Percentiles rank a stretch among this genome's conserved stretches.
phyloP scores from a whole-genome alignment of 2,113 vertebrate species.

The Dipodomys spectabilis region DNA sequence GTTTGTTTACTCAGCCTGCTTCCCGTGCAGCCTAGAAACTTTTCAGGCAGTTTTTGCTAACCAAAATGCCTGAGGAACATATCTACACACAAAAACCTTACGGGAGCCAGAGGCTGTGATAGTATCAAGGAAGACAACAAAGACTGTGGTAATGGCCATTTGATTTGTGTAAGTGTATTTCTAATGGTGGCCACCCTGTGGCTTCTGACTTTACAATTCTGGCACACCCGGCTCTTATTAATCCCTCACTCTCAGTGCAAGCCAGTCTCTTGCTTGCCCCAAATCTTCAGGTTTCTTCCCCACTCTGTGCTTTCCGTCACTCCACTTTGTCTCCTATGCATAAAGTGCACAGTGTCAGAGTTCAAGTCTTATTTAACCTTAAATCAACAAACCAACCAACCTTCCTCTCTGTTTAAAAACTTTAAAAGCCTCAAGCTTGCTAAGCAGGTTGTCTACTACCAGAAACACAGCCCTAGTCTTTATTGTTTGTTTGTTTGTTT shows the following conservation, averaged over 20 bases:
- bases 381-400: too few relatives aligned
- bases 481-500: too few relatives aligned
- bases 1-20: background rate
- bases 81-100: conserved; percentile 18
- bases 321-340: background rate
- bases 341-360: background rate
- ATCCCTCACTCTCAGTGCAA: background rate
- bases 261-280: background rate
- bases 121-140: background rate
- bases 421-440: too few relatives aligned
- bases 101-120: background rate
- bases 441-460: too few relatives aligned
- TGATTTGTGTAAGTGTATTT: background rate
- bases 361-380: conserved; percentile 4
- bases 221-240: background rate
- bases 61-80: conserved; percentile 52
- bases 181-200: too few relatives aligned
- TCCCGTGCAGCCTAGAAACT: conserved; percentile 5
- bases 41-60: conserved; percentile 14
- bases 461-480: too few relatives aligned
- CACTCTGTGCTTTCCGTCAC: background rate
- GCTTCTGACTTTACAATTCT: background rate
- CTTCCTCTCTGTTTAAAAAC: too few relatives aligned
- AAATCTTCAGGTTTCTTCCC: background rate
- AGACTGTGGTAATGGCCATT: too few relatives aligned